These are phyloP conservation scores for Sinohyriopsis cumingii DNA, from an alignment of 2,888 invertebrate genomes.

Conservation along the genomic window DNA sequence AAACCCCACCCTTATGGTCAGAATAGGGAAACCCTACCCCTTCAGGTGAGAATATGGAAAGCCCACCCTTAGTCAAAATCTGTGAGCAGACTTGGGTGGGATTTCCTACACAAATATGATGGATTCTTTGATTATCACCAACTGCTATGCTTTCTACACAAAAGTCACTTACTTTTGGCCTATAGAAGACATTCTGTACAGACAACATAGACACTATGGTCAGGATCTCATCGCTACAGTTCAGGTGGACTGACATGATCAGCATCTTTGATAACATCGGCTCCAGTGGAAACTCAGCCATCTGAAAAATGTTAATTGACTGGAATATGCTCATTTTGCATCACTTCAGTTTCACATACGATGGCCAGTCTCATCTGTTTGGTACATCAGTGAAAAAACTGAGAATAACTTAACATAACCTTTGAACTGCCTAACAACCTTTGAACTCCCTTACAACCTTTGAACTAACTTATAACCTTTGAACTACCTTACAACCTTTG, in stretches of 20 bases:
- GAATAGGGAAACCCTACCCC: too few species aligned
- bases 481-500: too few species aligned
- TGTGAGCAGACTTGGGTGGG: too few species aligned
- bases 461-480: too few species aligned
- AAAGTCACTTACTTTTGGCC: slow-evolving; percentile 74
- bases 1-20: too few species aligned
- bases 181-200: slow-evolving; percentile 98
- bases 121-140: not conserved
- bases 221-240: slow-evolving; percentile 97
- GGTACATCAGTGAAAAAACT: not conserved
- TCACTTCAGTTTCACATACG: not conserved
- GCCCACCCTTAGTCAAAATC: too few species aligned
- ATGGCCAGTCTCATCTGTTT: not conserved
- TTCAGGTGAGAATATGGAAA: too few species aligned
- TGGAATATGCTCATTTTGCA: not conserved
- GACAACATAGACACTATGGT: slow-evolving; percentile 99
- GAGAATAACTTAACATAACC: too few species aligned
- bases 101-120: not conserved
- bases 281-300: slow-evolving; percentile 99
- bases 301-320: slow-evolving; percentile 75
- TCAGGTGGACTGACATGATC: slow-evolving; percentile 98
- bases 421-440: too few species aligned
- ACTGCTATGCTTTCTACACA: not conserved
- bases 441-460: too few species aligned
- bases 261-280: slow-evolving; percentile 98